Evolutionary conservation across 2,113 vertebrate species (phyloP), one percentile per base, ranked within the genome.

Genomic region (Donacobius atricapilla): DNA sequence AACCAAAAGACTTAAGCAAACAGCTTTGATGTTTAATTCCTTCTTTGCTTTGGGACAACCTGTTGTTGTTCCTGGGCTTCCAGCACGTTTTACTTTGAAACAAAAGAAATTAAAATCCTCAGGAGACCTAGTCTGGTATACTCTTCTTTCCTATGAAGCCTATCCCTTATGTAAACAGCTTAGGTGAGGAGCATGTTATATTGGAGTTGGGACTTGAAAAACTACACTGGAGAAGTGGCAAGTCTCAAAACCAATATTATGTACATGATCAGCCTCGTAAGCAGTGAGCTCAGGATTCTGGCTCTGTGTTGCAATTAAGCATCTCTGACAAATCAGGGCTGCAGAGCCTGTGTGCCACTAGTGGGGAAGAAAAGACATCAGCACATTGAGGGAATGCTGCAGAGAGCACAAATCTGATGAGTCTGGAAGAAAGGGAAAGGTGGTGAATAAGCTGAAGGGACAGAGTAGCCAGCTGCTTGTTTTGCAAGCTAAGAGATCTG

Each of bases 21-120:
- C 47, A 71, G 89, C 78, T 95, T 96, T 83, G 42, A 27, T 57
- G 76, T 89, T 97, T 96, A 95, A 95, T 97, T 95, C 54, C 63
- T 87, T 57, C 75, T 80, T 84, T 85, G 75, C 66, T 77, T 35
- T 86, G 70, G 85, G 56, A 92, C 54, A 69, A 82, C 54, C 14
- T 4, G 70, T 82, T 57, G 69, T 65, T 76, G 15, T 94, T 93
- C 69, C 30, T 45, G 78, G 58, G 76, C 42, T 96, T 94, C 37
- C n/a, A 57, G 42, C 37, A 25, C 7, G 1, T 94, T 97, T 94
- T 90, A 45, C 53, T 84, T 60, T 51, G 86, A 87, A 94, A 94
- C 73, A 91, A 82, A 92, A 64, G 50, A 84, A 94, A 77, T 89
- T 53, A 89, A 93, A 95, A 94, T 71, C 84, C 48, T 40, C 37